phyloP scores from a whole-genome alignment of 2,888 invertebrate genomes.

The Amphipyra tragopoginis region DNA sequence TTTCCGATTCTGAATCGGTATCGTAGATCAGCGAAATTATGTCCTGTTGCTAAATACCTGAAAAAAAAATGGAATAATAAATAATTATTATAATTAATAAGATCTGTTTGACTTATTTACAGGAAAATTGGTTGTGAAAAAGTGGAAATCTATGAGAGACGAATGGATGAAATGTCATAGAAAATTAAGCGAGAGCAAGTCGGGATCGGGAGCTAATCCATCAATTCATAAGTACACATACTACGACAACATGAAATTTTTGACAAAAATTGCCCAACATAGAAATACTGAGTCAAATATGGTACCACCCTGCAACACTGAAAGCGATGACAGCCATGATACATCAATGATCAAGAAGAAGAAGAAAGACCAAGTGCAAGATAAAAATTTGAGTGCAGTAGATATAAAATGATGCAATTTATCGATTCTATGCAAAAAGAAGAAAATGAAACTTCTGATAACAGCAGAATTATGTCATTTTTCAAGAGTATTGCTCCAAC shows the following conservation, averaged over 20 bases:
- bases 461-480: constrained; percentile 28
- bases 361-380: constrained; percentile 30
- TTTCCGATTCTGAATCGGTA: too few species aligned
- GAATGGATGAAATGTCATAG: constrained; percentile 35
- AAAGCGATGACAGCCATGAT: constrained; percentile 36
- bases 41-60: too few species aligned
- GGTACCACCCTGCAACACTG: too few species aligned
- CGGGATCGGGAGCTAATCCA: constrained; percentile 30
- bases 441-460: constrained; percentile 30
- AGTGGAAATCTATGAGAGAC: constrained; percentile 36
- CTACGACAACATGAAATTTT: constrained; percentile 33
- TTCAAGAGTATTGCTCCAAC: constrained; percentile 31
- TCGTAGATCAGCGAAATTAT: too few species aligned
- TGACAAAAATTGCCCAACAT: constrained; percentile 27
- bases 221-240: constrained; percentile 30
- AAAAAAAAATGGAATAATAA: too few species aligned
- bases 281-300: constrained; percentile 28
- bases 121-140: constrained; percentile 36
- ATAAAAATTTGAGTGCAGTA: constrained; percentile 29
- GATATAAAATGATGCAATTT: constrained; percentile 33
- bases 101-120: constrained; percentile 32
- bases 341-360: constrained; percentile 27
- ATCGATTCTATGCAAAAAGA: constrained; percentile 35
- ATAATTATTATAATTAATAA: constrained; percentile 25
- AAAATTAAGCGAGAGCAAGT: constrained; percentile 36